phyloP scores from a whole-genome alignment of 2,113 vertebrate genomes.

The Physeter macrocephalus region DNA sequence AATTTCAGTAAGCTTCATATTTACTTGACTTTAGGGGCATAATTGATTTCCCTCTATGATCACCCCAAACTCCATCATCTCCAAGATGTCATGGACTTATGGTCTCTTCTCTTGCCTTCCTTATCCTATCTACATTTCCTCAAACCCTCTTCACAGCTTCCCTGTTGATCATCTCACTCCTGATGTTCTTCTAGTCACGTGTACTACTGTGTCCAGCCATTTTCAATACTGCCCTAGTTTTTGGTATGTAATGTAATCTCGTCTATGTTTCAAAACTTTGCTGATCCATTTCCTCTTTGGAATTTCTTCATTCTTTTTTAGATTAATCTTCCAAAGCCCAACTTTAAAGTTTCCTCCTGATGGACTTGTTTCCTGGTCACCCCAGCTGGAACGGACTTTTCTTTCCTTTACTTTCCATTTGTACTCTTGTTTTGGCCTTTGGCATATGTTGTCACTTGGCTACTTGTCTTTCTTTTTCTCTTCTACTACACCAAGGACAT shows the following conservation, averaged over 20 bases:
- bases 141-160: background rate
- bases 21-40: background rate
- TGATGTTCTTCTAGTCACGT: background rate
- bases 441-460: background rate
- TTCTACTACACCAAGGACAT: rapidly evolving
- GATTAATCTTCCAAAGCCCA: background rate
- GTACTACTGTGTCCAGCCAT: background rate
- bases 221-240: background rate
- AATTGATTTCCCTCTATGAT: background rate
- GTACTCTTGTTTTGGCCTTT: background rate
- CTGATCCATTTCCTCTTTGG: background rate
- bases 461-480: background rate
- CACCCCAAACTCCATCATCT: background rate
- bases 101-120: background rate
- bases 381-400: background rate
- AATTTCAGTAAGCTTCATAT: background rate
- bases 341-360: background rate
- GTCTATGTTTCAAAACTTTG: background rate
- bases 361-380: background rate
- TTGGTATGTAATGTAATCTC: background rate
- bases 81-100: background rate
- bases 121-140: background rate
- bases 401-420: background rate
- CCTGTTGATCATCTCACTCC: background rate
- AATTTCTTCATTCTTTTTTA: background rate